A percentile compares a stretch with the other conserved stretches of the same genome.
Conservation (phyloP, 1,140 invertebrate species). For the Drosophila azteca region DNA sequence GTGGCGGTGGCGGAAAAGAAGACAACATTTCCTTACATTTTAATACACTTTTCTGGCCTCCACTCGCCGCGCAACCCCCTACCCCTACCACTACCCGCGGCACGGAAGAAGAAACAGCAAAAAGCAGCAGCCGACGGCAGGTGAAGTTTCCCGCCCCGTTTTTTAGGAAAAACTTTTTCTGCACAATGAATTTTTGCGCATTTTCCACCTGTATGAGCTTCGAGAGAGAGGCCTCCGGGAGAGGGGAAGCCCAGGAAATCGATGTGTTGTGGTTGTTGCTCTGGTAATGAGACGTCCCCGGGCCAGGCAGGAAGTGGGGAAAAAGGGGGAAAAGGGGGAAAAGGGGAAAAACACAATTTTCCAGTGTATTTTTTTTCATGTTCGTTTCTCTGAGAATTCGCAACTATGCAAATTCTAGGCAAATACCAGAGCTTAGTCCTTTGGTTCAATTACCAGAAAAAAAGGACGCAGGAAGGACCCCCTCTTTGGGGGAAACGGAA, state of each 20-base stretch:
- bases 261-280: slow-evolving; percentile 77
- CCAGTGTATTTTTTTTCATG: slow-evolving; percentile 41
- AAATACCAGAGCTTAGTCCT: slow-evolving; percentile 61
- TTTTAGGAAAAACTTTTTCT: slow-evolving; percentile 67
- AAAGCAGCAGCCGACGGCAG: slow-evolving; percentile 73
- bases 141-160: slow-evolving; percentile 41
- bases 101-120: slow-evolving; percentile 45
- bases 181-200: slow-evolving; percentile 82
- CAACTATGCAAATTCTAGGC: slow-evolving; percentile 69
- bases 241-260: slow-evolving; percentile 47
- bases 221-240: background rate
- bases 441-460: slow-evolving; percentile 58
- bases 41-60: slow-evolving; percentile 70
- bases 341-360: slow-evolving; percentile 38
- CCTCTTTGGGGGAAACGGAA: background rate
- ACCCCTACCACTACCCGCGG: slow-evolving; percentile 2
- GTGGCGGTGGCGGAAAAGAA: slow-evolving; percentile 9
- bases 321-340: no score
- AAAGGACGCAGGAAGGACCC: background rate
- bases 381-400: slow-evolving; percentile 29
- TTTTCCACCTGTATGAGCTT: slow-evolving; percentile 78
- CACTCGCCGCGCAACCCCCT: background rate
- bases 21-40: slow-evolving; percentile 64
- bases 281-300: slow-evolving; percentile 54
- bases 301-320: slow-evolving; percentile 5